Evolutionary conservation across 2,888 invertebrate genomes (phyloP), one percentile per base, ranked within the genome.

Genomic region (Gandaritis pyraliata): DNA sequence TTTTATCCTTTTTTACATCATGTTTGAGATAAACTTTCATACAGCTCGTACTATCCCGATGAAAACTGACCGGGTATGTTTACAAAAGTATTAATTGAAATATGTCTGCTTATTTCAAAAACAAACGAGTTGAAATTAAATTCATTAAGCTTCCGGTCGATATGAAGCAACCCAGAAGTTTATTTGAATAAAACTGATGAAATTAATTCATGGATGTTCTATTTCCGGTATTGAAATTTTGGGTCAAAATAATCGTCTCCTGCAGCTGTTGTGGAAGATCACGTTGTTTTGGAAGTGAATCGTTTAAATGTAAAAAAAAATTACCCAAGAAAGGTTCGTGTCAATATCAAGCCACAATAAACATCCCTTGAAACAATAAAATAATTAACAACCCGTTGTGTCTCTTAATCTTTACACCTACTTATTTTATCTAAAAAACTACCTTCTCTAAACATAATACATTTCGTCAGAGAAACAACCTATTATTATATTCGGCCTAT

Each of bases 31-130:
- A 62, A 64, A 62, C 60, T 66, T 62, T 61, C 58, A 58, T 53
- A 64, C 30, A 47, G 50, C 45, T 45, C 47, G 33, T 45, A 43
- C 58, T 60, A 56, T 60, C 18, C 43, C 5, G 54, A 58, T 66
- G 46, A 53, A 68, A 61, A 61, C 51, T 61, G 62, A 47, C 52
- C 41, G 43, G 55, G 49, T 60, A 62, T 63, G 61, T 67, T 61
- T 60, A 59, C 65, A 61, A 60, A 66, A 69, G 65, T 71, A 63
- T 61, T 67, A 67, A 71, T 69, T 71, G 64, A 69, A 71, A 61
- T 60, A 61, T 64, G 63, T 54, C 58, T 66, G 57, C 63, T 62
- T 61, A 60, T 70, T 64, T 64, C 4, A 52, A 55, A 68, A 49
- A 62, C 46, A 36, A 43, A 54, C 47, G 53, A 51, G 52, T 64